phyloP scores from a whole-genome alignment of 2,797 vertebrate genomes.

The Coracias cyanogaster region DNA sequence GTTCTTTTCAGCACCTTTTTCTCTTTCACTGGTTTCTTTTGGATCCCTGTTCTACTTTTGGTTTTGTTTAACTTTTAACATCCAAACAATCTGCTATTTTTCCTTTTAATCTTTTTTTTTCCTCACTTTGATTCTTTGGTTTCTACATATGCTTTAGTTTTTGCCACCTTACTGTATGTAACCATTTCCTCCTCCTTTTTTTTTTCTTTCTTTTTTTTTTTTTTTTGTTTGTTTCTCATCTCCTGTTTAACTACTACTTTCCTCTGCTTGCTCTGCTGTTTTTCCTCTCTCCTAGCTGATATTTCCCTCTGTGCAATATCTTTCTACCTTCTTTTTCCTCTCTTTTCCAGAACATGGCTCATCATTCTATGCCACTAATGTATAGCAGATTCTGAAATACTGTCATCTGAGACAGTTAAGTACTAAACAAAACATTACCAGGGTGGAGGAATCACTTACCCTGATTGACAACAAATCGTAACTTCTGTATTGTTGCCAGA shows the following conservation, averaged over 20 bases:
- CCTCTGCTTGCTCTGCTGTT: constrained; percentile 50
- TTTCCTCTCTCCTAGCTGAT: constrained; percentile 22
- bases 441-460: constrained; percentile 83
- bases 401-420: constrained; percentile 72
- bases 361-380: constrained; percentile 65
- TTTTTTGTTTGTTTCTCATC: neutral
- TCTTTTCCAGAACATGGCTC: constrained; percentile 40
- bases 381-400: constrained; percentile 66
- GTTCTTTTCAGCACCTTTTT: constrained; percentile 40
- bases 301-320: constrained; percentile 30
- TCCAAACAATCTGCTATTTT: constrained; percentile 56
- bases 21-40: neutral
- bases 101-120: constrained; percentile 1
- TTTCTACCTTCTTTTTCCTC: constrained; percentile 42
- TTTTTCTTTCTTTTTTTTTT: neutral
- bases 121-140: neutral
- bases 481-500: constrained; percentile 91
- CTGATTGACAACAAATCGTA: constrained; percentile 90
- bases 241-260: neutral
- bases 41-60: constrained; percentile 3
- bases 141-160: neutral
- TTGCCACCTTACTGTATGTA: neutral
- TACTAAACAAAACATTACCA: constrained; percentile 73
- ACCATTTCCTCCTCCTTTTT: neutral
- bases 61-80: constrained; percentile 39